phyloP scores from a whole-genome alignment of 2,113 vertebrate species.

The Microcebus lehilahytsara region DNA sequence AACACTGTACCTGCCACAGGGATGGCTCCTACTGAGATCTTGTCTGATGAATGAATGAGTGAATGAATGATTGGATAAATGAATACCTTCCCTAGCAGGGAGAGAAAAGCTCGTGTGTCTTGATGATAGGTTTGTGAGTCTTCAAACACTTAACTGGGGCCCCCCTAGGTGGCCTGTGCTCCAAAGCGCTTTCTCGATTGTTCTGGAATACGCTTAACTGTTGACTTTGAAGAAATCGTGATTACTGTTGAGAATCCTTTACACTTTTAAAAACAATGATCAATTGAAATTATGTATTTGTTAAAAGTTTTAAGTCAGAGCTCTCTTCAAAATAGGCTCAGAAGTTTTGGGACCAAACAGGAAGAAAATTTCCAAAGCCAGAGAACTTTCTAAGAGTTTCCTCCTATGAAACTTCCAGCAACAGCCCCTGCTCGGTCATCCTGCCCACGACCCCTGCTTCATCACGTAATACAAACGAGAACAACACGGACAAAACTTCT shows the following conservation, averaged over 20 bases:
- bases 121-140: background rate
- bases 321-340: background rate
- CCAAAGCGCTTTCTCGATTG: slow-evolving; percentile 26
- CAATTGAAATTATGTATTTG: background rate
- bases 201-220: background rate
- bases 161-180: background rate
- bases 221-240: background rate
- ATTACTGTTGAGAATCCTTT: slow-evolving; percentile 9
- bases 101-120: background rate
- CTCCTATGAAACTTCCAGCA: background rate
- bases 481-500: slow-evolving; percentile 82
- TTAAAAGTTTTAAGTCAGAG: background rate
- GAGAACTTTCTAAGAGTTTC: background rate
- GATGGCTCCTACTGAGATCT: background rate
- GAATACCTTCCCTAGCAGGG: background rate
- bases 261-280: background rate
- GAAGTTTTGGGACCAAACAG: slow-evolving; percentile 40
- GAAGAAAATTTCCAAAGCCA: slow-evolving; percentile 47
- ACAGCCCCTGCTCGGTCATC: background rate
- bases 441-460: slow-evolving; percentile 43
- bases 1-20: background rate
- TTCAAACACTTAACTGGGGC: background rate
- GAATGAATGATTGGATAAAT: background rate
- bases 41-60: background rate
- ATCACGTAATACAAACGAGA: slow-evolving; percentile 80